Conservation (phyloP, 2,113 vertebrate genomes). For the Microcebus murinus region DNA sequence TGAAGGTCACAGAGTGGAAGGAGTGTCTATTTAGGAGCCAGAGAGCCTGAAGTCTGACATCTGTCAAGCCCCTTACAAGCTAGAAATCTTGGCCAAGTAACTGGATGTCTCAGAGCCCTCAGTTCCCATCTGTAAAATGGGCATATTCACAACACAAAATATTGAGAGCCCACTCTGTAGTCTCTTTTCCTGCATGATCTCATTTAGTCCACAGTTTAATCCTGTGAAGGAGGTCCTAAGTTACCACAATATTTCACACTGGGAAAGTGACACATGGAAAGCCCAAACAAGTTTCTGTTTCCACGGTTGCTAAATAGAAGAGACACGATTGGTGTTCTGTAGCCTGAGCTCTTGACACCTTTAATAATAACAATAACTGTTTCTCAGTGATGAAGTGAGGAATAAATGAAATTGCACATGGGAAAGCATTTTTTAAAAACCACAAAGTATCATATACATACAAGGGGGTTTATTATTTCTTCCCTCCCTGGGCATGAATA, state of each 20-base stretch:
- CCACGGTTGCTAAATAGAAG: not conserved
- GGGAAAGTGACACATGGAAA: not conserved
- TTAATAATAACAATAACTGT: not conserved
- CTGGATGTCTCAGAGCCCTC: not conserved
- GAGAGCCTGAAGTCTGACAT: not conserved
- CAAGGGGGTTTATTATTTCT: constrained; percentile 9
- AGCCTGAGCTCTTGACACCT: not conserved
- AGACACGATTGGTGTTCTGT: not conserved
- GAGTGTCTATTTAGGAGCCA: not conserved
- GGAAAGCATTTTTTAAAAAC: not conserved
- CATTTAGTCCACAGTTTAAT: not conserved
- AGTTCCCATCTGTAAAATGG: not conserved
- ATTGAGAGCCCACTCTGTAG: fast-evolving
- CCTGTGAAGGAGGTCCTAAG: not conserved
- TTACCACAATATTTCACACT: not conserved
- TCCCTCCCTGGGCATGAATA: not conserved
- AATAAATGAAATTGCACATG: not conserved
- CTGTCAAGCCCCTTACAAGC: not conserved
- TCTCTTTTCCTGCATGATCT: not conserved
- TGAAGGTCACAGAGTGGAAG: not conserved
- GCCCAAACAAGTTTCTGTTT: not conserved
- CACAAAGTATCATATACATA: not conserved
- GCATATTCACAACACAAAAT: not conserved
- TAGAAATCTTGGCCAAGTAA: not conserved
- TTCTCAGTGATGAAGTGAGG: not conserved